A percentile compares a stretch with the other conserved stretches of the same genome.
These are phyloP conservation scores for Callorhinus ursinus DNA, from an alignment of 2,113 vertebrate species.

Conservation along the genomic window DNA sequence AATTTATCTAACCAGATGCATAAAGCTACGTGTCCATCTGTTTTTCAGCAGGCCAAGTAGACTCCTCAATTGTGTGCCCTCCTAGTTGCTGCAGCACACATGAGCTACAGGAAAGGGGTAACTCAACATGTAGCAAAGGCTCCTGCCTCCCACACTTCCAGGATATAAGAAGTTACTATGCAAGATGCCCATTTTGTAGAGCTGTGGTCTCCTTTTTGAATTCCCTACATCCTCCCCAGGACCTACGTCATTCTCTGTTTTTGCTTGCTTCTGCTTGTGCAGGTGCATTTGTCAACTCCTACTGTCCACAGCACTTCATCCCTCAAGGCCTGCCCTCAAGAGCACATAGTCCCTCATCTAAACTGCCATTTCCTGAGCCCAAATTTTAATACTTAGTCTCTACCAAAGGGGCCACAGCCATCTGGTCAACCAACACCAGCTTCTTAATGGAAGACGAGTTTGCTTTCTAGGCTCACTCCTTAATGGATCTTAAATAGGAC, in stretches of 20 bases:
- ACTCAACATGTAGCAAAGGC: neutral
- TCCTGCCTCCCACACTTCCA: neutral
- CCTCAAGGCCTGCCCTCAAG: neutral
- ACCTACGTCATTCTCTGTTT: no score
- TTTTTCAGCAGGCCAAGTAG: neutral
- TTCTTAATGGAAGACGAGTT: neutral
- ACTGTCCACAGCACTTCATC: neutral
- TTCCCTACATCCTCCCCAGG: neutral
- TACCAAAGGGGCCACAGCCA: neutral
- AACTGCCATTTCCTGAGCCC: neutral
- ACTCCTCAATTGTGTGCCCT: neutral
- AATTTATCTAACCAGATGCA: neutral
- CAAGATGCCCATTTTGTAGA: neutral
- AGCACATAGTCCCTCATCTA: neutral
- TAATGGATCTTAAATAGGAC: neutral
- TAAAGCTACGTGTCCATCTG: neutral
- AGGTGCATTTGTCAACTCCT: neutral
- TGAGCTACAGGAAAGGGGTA: neutral
- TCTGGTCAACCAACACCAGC: neutral
- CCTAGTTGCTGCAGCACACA: neutral
- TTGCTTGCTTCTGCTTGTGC: neutral
- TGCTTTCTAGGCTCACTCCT: neutral
- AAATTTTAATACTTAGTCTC: neutral
- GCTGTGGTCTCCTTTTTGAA: neutral
- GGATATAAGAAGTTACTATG: neutral